Conservation (phyloP, 1,140 invertebrate species). For the Wiebesia pumilae region DNA sequence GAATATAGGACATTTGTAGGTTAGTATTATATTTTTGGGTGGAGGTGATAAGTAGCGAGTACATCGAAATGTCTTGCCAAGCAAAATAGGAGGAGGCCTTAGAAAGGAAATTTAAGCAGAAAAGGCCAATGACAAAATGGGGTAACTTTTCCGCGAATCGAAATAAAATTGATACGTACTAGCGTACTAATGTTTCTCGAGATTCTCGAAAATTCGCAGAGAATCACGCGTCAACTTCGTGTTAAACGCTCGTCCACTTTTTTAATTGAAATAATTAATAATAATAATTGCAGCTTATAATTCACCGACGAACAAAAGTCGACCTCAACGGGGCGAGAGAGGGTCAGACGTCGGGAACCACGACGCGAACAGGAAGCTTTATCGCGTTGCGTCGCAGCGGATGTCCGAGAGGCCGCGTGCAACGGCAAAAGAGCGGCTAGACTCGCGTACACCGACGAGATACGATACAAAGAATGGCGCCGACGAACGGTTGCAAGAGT, state of each 20-base stretch:
- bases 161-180: background rate
- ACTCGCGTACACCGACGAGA: slow-evolving; percentile 60
- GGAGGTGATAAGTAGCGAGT: background rate
- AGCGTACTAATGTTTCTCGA: background rate
- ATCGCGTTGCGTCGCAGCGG: background rate
- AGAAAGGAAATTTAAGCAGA: too few relatives aligned
- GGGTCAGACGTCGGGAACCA: background rate
- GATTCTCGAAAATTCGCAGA: slow-evolving; percentile 29
- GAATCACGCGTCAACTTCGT: slow-evolving; percentile 19
- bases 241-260: background rate
- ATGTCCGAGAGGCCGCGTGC: slow-evolving; percentile 50
- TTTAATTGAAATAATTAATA: background rate
- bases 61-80: background rate
- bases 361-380: slow-evolving; percentile 17
- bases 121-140: too few relatives aligned
- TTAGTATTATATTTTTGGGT: background rate
- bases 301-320: background rate
- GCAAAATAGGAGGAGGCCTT: too few relatives aligned
- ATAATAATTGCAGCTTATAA: too few relatives aligned
- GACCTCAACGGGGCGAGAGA: background rate
- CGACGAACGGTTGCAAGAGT: slow-evolving; percentile 60
- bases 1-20: slow-evolving; percentile 34
- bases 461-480: slow-evolving; percentile 55
- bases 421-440: slow-evolving; percentile 13
- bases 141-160: too few relatives aligned